phyloP scores from a whole-genome alignment of 2,888 invertebrate genomes.

The Hyposoter dolosus region DNA sequence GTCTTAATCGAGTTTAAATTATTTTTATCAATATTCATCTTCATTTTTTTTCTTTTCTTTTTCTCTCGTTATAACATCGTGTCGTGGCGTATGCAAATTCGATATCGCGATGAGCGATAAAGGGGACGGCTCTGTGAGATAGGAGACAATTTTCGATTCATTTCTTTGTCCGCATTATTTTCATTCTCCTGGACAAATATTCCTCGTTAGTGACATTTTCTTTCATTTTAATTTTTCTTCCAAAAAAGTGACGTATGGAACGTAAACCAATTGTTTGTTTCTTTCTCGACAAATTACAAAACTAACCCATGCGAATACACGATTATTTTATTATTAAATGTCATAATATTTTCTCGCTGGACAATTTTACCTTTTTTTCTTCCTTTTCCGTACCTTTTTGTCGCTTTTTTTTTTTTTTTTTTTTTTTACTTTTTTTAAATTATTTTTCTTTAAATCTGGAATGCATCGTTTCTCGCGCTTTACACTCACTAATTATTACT shows the following conservation, averaged over 20 bases:
- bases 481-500: slow-evolving; percentile 44
- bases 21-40: slow-evolving; percentile 33
- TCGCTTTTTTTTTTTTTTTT: slow-evolving; percentile 24
- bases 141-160: slow-evolving; percentile 39
- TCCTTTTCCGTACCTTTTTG: slow-evolving; percentile 32
- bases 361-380: slow-evolving; percentile 26
- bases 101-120: slow-evolving; percentile 57
- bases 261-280: slow-evolving; percentile 27
- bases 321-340: slow-evolving; percentile 49
- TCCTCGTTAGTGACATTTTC: slow-evolving; percentile 10
- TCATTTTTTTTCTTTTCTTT: slow-evolving; percentile 34
- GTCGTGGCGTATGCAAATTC: slow-evolving; percentile 58
- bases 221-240: slow-evolving; percentile 48
- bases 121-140: slow-evolving; percentile 62
- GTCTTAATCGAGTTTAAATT: slow-evolving; percentile 46
- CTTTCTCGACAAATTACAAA: slow-evolving; percentile 51
- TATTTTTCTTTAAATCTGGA: slow-evolving; percentile 57
- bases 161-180: background rate
- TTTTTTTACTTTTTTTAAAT: background rate
- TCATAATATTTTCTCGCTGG: slow-evolving; percentile 32
- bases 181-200: slow-evolving; percentile 35
- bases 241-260: slow-evolving; percentile 43
- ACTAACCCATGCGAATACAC: slow-evolving; percentile 62
- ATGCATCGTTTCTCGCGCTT: slow-evolving; percentile 61
- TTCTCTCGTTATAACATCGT: slow-evolving; percentile 39